Evolutionary conservation across 1,140 invertebrate genomes (phyloP).

Genomic region (Magallana ariakensis): DNA sequence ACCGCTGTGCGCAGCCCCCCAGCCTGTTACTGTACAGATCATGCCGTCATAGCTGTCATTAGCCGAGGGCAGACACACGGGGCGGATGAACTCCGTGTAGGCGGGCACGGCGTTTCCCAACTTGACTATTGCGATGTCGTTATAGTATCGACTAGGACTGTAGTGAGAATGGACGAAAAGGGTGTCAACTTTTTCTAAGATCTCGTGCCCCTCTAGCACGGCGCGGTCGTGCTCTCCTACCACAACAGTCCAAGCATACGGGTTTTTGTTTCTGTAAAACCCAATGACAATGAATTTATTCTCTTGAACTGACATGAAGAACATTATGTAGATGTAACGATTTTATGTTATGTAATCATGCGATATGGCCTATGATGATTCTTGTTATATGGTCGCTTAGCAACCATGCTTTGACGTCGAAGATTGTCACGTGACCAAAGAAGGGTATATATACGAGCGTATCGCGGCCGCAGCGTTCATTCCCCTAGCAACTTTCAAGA

Average conservation of each 20-base stretch:
- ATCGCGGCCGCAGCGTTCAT: too few species aligned
- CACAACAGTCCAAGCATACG: constrained; percentile 63
- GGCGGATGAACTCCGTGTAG: constrained; percentile 57
- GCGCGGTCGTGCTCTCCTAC: constrained; percentile 65
- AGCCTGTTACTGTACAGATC: constrained; percentile 65
- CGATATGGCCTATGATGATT: too few species aligned
- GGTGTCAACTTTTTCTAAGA: constrained; percentile 63
- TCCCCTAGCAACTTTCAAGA: too few species aligned
- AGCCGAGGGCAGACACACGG: constrained; percentile 60
- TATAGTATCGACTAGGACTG: constrained; percentile 44
- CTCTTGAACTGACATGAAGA: too few species aligned
- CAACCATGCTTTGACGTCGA: too few species aligned
- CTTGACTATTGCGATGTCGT: constrained; percentile 67
- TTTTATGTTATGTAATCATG: too few species aligned
- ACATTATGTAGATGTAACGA: too few species aligned
- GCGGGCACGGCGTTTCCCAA: constrained; percentile 53
- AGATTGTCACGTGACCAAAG: too few species aligned
- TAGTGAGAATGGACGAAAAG: constrained; percentile 64
- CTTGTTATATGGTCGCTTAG: too few species aligned
- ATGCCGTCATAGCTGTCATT: constrained; percentile 57
- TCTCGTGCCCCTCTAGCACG: constrained; percentile 58
- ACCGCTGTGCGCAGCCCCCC: constrained; percentile 66
- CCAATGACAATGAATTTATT: too few species aligned
- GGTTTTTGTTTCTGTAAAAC: constrained; percentile 62
- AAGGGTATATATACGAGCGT: too few species aligned